Evolutionary conservation across 2,888 invertebrate genomes (phyloP).

Genomic region (Labia minor): DNA sequence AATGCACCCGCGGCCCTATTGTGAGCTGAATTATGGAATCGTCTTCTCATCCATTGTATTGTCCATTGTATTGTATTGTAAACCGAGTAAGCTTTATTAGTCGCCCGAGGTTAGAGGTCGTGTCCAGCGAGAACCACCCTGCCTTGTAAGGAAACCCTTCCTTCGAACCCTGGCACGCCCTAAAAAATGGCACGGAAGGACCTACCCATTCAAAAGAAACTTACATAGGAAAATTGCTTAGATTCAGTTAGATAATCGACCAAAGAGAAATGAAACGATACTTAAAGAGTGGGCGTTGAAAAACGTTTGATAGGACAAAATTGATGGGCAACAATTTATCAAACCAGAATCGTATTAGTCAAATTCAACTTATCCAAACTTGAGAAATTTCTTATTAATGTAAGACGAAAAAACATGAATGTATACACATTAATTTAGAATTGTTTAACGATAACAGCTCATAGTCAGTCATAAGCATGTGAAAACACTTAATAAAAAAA

Average conservation of each 20-base stretch:
- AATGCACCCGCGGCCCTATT: not conserved
- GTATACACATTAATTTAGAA: no score
- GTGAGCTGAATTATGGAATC: constrained; percentile 13
- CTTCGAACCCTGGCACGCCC: not conserved
- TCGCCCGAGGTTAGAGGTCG: not conserved
- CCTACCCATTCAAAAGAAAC: no score
- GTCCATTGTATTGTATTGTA: constrained; percentile 1
- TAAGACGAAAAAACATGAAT: no score
- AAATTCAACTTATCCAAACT: not conserved
- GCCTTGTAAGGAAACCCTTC: not conserved
- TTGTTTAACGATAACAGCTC: no score
- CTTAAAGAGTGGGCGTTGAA: not conserved
- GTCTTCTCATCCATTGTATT: constrained; percentile 13
- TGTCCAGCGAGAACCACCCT: not conserved
- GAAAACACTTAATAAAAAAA: no score
- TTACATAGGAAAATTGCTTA: not conserved
- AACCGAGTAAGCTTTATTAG: not conserved
- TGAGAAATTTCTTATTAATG: no score
- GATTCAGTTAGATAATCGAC: not conserved
- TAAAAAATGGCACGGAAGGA: not conserved
- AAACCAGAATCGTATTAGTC: not conserved
- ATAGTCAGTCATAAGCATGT: no score
- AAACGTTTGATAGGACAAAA: not conserved
- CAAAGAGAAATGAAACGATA: not conserved
- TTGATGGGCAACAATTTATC: not conserved